These are phyloP conservation scores for Watsonalla binaria DNA, from an alignment of 2,888 invertebrate species.

Conservation along the genomic window DNA sequence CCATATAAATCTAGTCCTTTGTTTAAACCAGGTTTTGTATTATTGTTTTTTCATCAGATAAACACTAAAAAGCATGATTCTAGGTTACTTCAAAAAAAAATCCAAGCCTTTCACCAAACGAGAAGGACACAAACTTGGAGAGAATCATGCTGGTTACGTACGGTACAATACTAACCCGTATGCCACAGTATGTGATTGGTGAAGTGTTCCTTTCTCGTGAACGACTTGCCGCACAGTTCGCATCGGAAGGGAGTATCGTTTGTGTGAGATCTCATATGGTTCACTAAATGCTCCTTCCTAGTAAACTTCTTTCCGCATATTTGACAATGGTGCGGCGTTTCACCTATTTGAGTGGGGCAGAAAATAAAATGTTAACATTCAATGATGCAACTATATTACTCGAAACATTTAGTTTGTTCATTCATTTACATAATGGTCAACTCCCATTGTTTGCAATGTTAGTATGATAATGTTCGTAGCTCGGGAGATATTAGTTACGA, in stretches of 20 bases:
- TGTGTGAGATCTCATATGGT: conserved; percentile 92
- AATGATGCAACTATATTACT: conserved; percentile 74
- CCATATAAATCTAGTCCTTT: too few relatives aligned
- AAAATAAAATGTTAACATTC: conserved; percentile 73
- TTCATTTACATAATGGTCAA: conserved; percentile 19
- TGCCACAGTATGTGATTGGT: conserved; percentile 95
- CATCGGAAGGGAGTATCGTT: conserved; percentile 93
- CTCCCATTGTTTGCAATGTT: conserved; percentile 14
- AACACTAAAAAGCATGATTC: too few relatives aligned
- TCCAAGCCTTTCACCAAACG: conserved; percentile 51
- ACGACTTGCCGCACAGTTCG: conserved; percentile 92
- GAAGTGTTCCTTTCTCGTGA: conserved; percentile 93
- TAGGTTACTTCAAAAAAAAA: conserved; percentile 11
- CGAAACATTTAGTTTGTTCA: conserved; percentile 46
- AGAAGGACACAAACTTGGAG: neutral
- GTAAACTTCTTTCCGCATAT: conserved; percentile 94
- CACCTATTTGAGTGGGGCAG: conserved; percentile 80
- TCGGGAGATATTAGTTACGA: conserved; percentile 30
- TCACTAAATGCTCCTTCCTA: conserved; percentile 91
- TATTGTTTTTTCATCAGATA: too few relatives aligned
- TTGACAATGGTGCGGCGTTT: conserved; percentile 92
- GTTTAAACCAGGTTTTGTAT: too few relatives aligned
- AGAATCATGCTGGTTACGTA: neutral
- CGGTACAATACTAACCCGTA: conserved; percentile 79
- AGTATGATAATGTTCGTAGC: conserved; percentile 6